These are phyloP conservation scores for Hemaris fuciformis DNA, from an alignment of 2,888 invertebrate genomes.

Conservation along the genomic window DNA sequence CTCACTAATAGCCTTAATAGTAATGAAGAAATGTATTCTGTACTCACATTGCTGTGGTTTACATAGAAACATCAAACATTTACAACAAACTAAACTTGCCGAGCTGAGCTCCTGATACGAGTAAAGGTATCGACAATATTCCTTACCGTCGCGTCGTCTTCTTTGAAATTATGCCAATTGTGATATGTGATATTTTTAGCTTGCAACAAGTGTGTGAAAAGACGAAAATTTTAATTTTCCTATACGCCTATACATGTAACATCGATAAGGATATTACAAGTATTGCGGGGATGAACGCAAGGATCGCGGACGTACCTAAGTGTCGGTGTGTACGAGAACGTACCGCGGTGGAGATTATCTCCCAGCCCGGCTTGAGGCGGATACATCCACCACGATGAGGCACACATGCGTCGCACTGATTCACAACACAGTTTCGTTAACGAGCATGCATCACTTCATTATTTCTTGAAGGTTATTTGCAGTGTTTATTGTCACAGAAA, in stretches of 20 bases:
- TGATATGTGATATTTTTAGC: neutral
- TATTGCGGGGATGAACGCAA: neutral
- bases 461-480: constrained; percentile 47
- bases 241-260: neutral
- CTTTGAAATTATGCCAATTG: constrained; percentile 7
- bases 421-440: constrained; percentile 44
- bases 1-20: constrained; percentile 51
- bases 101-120: constrained; percentile 13
- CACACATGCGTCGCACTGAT: constrained; percentile 56
- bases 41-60: constrained; percentile 33
- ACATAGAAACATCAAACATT: constrained; percentile 33
- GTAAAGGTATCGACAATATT: neutral
- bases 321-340: neutral
- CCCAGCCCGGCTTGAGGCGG: constrained; percentile 28
- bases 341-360: neutral
- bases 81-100: constrained; percentile 16
- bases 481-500: constrained; percentile 42
- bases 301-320: neutral
- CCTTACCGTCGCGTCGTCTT: constrained; percentile 9
- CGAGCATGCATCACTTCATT: constrained; percentile 63
- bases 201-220: neutral
- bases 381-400: constrained; percentile 44
- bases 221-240: neutral
- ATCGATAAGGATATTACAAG: neutral
- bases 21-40: constrained; percentile 44